Percentiles rank a stretch among this genome's conserved stretches.
phyloP scores from a whole-genome alignment of 1,140 invertebrate genomes.

The Trichonephila inaurata region DNA sequence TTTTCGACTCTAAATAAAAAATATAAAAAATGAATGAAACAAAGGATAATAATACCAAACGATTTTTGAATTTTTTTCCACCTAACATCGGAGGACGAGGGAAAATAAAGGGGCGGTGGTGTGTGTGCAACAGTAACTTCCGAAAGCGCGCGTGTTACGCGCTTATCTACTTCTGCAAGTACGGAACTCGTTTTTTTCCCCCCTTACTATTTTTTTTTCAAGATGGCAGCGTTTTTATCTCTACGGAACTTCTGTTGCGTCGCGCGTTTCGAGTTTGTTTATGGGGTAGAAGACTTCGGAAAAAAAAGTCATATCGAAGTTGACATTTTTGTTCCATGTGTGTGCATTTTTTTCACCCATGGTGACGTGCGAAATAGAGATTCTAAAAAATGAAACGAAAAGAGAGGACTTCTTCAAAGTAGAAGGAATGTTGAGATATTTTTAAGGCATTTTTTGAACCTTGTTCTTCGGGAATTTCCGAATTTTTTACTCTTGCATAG shows the following conservation, averaged over 20 bases:
- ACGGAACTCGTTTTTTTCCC: neutral
- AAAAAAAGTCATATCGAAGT: neutral
- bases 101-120: too few relatives aligned
- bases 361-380: neutral
- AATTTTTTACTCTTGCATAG: neutral
- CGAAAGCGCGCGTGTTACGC: neutral
- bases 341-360: neutral
- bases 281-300: neutral
- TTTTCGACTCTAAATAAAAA: too few relatives aligned
- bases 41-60: too few relatives aligned
- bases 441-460: neutral
- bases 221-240: neutral
- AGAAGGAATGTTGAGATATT: too few relatives aligned
- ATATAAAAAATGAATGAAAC: too few relatives aligned
- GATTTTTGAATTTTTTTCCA: too few relatives aligned
- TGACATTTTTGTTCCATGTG: neutral
- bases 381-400: neutral
- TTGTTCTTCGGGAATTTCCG: neutral
- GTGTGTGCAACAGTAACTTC: neutral
- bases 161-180: neutral
- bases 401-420: neutral
- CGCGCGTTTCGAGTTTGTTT: neutral
- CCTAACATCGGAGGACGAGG: too few relatives aligned
- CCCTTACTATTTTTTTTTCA: neutral
- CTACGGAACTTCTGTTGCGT: neutral